Evolutionary conservation across 1,140 invertebrate genomes (phyloP).

Genomic region (Cylas formicarius): DNA sequence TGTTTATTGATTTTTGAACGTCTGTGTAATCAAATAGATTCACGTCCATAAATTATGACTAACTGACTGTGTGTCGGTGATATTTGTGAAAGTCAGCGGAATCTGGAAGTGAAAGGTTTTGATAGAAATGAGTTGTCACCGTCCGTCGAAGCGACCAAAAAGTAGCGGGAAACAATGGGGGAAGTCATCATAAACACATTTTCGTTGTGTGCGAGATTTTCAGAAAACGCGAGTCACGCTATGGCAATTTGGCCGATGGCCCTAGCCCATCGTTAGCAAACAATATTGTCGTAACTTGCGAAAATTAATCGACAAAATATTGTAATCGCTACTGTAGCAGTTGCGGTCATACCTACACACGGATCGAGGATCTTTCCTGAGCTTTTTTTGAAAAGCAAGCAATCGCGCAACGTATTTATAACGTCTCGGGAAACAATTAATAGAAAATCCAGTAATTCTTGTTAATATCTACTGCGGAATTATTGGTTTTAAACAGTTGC

Average conservation of each 20-base stretch:
- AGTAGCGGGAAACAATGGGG: conserved; percentile 32
- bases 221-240: conserved; percentile 38
- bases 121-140: conserved; percentile 23
- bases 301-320: conserved; percentile 41
- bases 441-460: too few relatives aligned
- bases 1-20: too few relatives aligned
- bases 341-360: conserved; percentile 26
- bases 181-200: conserved; percentile 41
- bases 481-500: too few relatives aligned
- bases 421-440: too few relatives aligned
- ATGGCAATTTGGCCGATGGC: conserved; percentile 36
- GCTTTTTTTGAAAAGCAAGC: too few relatives aligned
- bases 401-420: too few relatives aligned
- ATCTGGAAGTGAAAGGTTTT: conserved; percentile 24
- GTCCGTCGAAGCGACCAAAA: conserved; percentile 10
- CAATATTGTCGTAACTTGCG: conserved; percentile 38
- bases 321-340: conserved; percentile 38
- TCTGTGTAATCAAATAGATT: too few relatives aligned
- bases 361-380: too few relatives aligned
- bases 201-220: conserved; percentile 28
- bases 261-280: conserved; percentile 35
- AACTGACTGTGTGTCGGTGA: too few relatives aligned
- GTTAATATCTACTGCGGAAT: too few relatives aligned
- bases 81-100: conserved; percentile 10
- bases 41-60: too few relatives aligned